phyloP scores from a whole-genome alignment of 2,797 vertebrate genomes.

The Pseudochaenichthys georgianus region DNA sequence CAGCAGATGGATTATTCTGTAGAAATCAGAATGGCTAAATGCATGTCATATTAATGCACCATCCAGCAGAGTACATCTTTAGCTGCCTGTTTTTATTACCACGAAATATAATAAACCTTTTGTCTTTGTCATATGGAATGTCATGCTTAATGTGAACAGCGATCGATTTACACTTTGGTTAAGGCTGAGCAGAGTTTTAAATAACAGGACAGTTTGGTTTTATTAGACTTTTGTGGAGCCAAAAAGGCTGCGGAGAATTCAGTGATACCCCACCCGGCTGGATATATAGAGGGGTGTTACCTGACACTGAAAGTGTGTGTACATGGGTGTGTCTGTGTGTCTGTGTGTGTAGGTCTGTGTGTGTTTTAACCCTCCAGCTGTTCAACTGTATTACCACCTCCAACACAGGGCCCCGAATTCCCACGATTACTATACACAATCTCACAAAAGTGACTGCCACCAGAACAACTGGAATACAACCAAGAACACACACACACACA shows the following conservation, averaged over 20 bases:
- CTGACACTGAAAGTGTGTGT: slow-evolving; percentile 48
- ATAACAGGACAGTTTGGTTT: slow-evolving; percentile 53
- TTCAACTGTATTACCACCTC: slow-evolving; percentile 70
- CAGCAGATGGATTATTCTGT: not conserved
- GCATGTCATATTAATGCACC: too few species aligned
- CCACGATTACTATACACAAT: slow-evolving; percentile 52
- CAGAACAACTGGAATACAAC: slow-evolving; percentile 67
- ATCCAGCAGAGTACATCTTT: not conserved
- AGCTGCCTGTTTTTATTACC: not conserved
- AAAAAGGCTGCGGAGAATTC: slow-evolving; percentile 32
- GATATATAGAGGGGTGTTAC: slow-evolving; percentile 42
- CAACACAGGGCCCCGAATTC: slow-evolving; percentile 57
- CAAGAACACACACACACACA: slow-evolving; percentile 31
- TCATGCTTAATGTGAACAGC: slow-evolving; percentile 1
- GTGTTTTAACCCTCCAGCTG: slow-evolving; percentile 62
- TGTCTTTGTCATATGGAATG: not conserved
- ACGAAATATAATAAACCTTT: slow-evolving; percentile 14
- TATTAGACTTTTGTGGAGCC: slow-evolving; percentile 50
- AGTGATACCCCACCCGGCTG: slow-evolving; percentile 48
- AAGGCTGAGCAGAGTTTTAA: slow-evolving; percentile 44
- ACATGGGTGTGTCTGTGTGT: slow-evolving; percentile 23
- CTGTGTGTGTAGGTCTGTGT: slow-evolving; percentile 11
- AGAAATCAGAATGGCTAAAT: too few species aligned
- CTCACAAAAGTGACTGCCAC: slow-evolving; percentile 21
- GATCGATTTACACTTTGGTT: slow-evolving; percentile 24